These are phyloP conservation scores for Ariolimax columbianus DNA, from an alignment of 2,888 invertebrate species.

Conservation along the genomic window DNA sequence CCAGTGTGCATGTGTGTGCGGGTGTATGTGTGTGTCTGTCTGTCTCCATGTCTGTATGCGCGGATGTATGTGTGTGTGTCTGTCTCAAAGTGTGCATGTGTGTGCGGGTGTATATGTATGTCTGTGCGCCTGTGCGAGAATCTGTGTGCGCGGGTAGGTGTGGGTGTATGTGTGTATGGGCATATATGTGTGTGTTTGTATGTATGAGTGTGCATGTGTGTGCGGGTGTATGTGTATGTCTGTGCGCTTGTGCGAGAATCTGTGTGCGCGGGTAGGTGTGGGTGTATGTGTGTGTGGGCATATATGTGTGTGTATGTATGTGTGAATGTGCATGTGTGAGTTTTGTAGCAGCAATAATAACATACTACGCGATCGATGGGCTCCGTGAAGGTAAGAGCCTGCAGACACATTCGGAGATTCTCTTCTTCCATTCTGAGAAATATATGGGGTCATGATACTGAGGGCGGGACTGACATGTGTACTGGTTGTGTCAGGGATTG, in stretches of 20 bases:
- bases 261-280: neutral
- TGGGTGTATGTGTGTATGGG: conserved; percentile 5
- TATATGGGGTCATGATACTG: too few species aligned
- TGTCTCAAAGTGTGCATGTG: neutral
- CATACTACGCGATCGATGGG: too few species aligned
- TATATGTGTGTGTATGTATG: neutral
- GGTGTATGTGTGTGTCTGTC: neutral
- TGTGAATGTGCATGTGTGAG: neutral
- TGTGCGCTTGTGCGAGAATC: neutral
- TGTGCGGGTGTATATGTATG: conserved; percentile 7
- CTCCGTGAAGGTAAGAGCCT: too few species aligned
- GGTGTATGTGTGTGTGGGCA: neutral
- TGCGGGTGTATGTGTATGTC: neutral
- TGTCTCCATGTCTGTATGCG: neutral
- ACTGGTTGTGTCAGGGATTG: too few species aligned
- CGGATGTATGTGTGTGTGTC: neutral
- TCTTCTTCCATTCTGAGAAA: too few species aligned
- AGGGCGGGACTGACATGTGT: too few species aligned
- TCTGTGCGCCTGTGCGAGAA: neutral
- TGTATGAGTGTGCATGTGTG: neutral
- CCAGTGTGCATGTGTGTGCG: neutral
- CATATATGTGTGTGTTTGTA: conserved; percentile 5
- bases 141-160: neutral
- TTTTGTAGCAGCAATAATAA: too few species aligned
- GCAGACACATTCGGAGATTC: too few species aligned